Percentiles rank a stretch among this genome's conserved stretches.
Conservation (phyloP, 2,888 invertebrate species). For the Sesamia inferens region DNA sequence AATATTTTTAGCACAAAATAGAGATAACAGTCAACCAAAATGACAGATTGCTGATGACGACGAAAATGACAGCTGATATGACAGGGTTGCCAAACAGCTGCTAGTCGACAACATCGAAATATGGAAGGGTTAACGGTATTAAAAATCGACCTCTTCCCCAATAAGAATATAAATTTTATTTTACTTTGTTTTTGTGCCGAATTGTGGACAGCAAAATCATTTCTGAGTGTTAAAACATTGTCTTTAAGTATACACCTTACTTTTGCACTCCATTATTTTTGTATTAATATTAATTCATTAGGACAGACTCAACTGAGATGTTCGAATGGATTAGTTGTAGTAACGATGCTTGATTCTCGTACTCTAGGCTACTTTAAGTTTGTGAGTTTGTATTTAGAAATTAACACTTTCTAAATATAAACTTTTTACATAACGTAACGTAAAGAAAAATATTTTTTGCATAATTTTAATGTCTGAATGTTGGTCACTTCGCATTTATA, state of each 20-base stretch:
- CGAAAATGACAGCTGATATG: slow-evolving; percentile 78
- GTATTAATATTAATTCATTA: not conserved
- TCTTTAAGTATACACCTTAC: not conserved
- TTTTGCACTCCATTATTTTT: not conserved
- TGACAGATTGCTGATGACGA: slow-evolving; percentile 87
- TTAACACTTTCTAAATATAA: not conserved
- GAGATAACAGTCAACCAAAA: slow-evolving; percentile 81
- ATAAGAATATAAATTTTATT: not conserved
- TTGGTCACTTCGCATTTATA: slow-evolving; percentile 62
- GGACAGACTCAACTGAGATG: not conserved
- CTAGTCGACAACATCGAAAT: slow-evolving; percentile 12
- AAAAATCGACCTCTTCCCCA: slow-evolving; percentile 1
- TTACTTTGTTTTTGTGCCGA: not conserved
- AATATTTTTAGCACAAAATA: slow-evolving; percentile 78
- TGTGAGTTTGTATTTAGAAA: not conserved
- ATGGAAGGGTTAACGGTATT: not conserved
- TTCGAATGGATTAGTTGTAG: not conserved
- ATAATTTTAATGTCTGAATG: slow-evolving; percentile 55
- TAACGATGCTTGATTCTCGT: not conserved
- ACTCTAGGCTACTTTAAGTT: not conserved
- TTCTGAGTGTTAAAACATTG: not conserved
- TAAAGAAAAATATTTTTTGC: slow-evolving; percentile 28
- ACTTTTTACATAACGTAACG: slow-evolving; percentile 23
- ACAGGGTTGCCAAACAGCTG: slow-evolving; percentile 64
- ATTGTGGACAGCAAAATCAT: not conserved